Base-by-base conservation (phyloP, 2,797 vertebrate species). In the Gobio occitaniae region DNA sequence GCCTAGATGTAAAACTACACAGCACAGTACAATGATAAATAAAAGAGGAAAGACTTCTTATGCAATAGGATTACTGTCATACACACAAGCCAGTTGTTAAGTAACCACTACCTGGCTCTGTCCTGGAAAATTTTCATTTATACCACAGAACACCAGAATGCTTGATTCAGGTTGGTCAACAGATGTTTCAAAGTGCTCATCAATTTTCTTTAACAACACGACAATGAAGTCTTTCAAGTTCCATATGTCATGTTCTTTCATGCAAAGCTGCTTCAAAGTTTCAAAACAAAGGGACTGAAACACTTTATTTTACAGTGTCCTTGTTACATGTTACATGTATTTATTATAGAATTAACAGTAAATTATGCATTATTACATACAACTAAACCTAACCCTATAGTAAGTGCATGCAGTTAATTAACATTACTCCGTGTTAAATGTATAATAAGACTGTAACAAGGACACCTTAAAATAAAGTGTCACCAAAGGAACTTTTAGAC, bases 41-140 rank as follows among this genome's bases (percentile, higher is more conserved):
- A 52, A 21, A 68, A 41, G 29, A 70, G 65, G 65, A 84, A 36
- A 44, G 36, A 78, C 13, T 56, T 52, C 63, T 84, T 70, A 71
- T 70, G 63, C 65, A 84, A 70, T 25, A 70, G 52, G 50, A 76
- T 78, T 61, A 70, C 76, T 15, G 75, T 29, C 65, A 71, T 59
- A 21, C 41, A 36, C 41, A 44, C 65, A 44, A 44, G 16, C n/a
- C 21, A 70, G 56, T 44, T 78, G 79, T 70, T 81, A 70, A 81
- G 21, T 68, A 70, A 54, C 32, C 19, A 41, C 36, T 56, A 70
- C 65, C 66, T 70, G 48, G 15, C 19, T 80, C 36, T 25, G 61
- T 38, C 17, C 13, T 41, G 54, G 54, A 44, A 36, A 3, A 6
- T 17, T 16, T 50, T 19, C 17, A 52, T 74, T 32, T 74, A 36